Evolutionary conservation across 2,888 invertebrate species (phyloP), one percentile per base, ranked within the genome.

Genomic region (Drosophila meridiana): DNA sequence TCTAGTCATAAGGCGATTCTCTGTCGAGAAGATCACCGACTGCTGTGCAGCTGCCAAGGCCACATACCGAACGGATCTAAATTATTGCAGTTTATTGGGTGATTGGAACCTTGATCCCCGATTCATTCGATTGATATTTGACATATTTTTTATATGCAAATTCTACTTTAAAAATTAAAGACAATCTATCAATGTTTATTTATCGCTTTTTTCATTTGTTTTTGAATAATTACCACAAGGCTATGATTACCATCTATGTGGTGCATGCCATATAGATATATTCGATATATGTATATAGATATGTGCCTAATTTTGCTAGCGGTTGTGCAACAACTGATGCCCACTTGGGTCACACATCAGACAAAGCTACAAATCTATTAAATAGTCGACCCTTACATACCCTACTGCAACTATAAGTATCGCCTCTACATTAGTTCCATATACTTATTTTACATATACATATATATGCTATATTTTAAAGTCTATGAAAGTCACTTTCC

Each of bases 21-120:
- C 53, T 50, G n/a, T 61, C 40, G 42, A 32, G 11, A 26, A 26
- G 61, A 61, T 52, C 61, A 11, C 32, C 52, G 47, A n/a, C 5
- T 26, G 26, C 43, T 34, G 32, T 30, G 53, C 52, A 52, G 53
- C 61, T 61, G 34, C 26, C 42, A 52, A 52, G 32, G 14, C 13
- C 40, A 14, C 26, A 42, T 13, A 13, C n/a, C 28, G 11, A 45
- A 36, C 36, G 56, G 56, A 45, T 45, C 62, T 36, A 56, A 63
- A 63, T 56, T 63, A 36, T 36, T 53, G 32, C 42, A 42, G 42
- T 62, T n/a, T 42, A 61, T 13, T 36, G 30, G 8, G 28, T 45
- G 20, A 47, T 28, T n/a, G 6, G 36, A 50, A 52, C 50, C 20
- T 34, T 52, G 50, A 34, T 52, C 50, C 9, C 3, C n/a, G n/a